Base-by-base conservation (phyloP, 2,113 vertebrate genomes). In the Panurus biarmicus region DNA sequence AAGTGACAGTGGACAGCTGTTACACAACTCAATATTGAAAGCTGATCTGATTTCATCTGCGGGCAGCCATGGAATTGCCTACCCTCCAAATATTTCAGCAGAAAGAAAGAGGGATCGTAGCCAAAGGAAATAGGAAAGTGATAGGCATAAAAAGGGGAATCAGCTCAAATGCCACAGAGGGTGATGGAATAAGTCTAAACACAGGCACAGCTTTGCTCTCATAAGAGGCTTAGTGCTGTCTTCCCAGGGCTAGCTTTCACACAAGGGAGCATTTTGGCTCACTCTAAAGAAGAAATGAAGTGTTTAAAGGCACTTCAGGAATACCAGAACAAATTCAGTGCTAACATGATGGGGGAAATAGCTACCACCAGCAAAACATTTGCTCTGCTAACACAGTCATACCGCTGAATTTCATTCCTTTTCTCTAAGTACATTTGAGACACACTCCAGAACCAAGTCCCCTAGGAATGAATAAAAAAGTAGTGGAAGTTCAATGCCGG, bases 91-190 rank as follows among this genome's bases (percentile, higher is more conserved):
- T 65, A 85, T 86, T 85, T 76, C 94, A 81, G 56, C 60, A 93
- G 67, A 88, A 78, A 94, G 90, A 86, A 81, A 62, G 31, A 89
- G n/a, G 93, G 73, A 87, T 73, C 22, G 4, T 31, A 79, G 81
- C 76, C 93, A 97, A 90, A 94, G 92, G 93, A 96, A 96, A 88
- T 95, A 82, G 95, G 86, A 92, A 84, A 51, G 66, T 87, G 87
- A 93, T 66, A 94, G 94, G 89, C 90, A 93, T 78, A 56, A 71
- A 89, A 78, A 90, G 50, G 83, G 23, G 48, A 65, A 93, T 82
- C 72, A 35, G 17, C 70, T 96, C 58, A 71, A 83, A 78, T 91
- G 57, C 93, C 81, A 77, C 25, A 53, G 90, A 96, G 73, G 56
- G 82, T 93, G 95, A 93, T 85, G 51, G 70, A 94, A 81, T 76